Percentiles rank a stretch among this genome's conserved stretches.
Evolutionary conservation across 2,888 invertebrate species (phyloP).

Genomic region (Sipha maydis): DNA sequence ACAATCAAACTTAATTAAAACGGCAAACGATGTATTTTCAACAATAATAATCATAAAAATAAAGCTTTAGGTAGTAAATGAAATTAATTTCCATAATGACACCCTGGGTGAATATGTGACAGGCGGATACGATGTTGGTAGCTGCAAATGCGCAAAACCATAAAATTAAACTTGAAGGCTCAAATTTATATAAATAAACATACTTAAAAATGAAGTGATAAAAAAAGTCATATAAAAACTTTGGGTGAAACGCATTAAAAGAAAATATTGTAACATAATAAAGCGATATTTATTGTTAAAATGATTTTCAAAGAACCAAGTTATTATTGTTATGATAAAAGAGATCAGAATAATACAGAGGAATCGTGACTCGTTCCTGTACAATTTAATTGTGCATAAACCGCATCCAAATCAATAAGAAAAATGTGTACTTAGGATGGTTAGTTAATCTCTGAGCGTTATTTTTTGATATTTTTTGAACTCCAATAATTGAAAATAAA

Average conservation of each 20-base stretch:
- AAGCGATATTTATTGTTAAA: slow-evolving; percentile 60
- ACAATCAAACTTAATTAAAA: not conserved
- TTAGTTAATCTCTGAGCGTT: not conserved
- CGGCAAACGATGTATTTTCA: not conserved
- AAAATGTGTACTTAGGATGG: not conserved
- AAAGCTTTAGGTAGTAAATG: not conserved
- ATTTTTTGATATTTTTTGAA: not conserved
- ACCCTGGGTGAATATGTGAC: slow-evolving; percentile 13
- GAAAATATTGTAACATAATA: slow-evolving; percentile 55
- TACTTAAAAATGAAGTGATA: slow-evolving; percentile 18
- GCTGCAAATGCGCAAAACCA: not conserved
- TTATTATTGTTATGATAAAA: slow-evolving; percentile 8
- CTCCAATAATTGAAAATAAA: not conserved
- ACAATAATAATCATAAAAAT: not conserved
- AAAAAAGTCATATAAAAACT: slow-evolving; percentile 50
- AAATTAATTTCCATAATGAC: slow-evolving; percentile 28
- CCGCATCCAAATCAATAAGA: not conserved
- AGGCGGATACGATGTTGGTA: not conserved
- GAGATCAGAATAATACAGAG: slow-evolving; percentile 31
- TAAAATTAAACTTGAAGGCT: slow-evolving; percentile 23
- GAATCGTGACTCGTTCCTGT: slow-evolving; percentile 39
- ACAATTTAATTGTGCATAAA: slow-evolving; percentile 3
- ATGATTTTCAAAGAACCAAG: slow-evolving; percentile 36
- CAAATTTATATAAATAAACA: not conserved
- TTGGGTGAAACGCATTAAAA: slow-evolving; percentile 55